phyloP scores from a whole-genome alignment of 1,140 invertebrate species.

The Procambarus clarkii region DNA sequence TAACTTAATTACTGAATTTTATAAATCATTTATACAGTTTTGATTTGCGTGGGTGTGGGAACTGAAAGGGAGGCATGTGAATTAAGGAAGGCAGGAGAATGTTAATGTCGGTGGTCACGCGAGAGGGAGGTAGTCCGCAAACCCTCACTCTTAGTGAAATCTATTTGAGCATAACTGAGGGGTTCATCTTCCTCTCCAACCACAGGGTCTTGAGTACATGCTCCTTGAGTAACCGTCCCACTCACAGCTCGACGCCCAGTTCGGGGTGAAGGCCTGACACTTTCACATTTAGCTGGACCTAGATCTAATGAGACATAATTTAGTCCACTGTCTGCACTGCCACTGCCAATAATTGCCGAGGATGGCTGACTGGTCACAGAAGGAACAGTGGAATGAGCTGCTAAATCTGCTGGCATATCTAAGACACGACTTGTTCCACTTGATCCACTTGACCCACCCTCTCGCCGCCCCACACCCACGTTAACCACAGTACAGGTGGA shows the following conservation, averaged over 20 bases:
- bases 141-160: conserved; percentile 72
- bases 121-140: conserved; percentile 67
- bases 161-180: conserved; percentile 72
- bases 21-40: conserved; percentile 70
- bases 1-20: conserved; percentile 63
- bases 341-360: conserved; percentile 30
- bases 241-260: conserved; percentile 34
- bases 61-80: conserved; percentile 4
- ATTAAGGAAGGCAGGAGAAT: conserved; percentile 33
- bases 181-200: conserved; percentile 58
- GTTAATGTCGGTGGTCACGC: conserved; percentile 70
- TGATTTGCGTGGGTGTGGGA: conserved; percentile 64
- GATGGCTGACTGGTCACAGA: conserved; percentile 49
- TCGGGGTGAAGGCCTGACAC: conserved; percentile 58
- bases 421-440: conserved; percentile 14
- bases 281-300: conserved; percentile 46
- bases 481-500: conserved; percentile 72
- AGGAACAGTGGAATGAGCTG: conserved; percentile 51
- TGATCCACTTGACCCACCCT: conserved; percentile 15
- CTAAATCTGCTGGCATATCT: conserved; percentile 34
- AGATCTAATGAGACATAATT: conserved; percentile 64
- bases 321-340: conserved; percentile 53
- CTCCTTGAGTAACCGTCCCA: conserved; percentile 10
- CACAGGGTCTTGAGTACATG: conserved; percentile 16
- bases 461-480: conserved; percentile 60